Evolutionary conservation across 2,113 vertebrate genomes (phyloP), one percentile per base, ranked within the genome.

Genomic region (Onychostoma macrolepis): DNA sequence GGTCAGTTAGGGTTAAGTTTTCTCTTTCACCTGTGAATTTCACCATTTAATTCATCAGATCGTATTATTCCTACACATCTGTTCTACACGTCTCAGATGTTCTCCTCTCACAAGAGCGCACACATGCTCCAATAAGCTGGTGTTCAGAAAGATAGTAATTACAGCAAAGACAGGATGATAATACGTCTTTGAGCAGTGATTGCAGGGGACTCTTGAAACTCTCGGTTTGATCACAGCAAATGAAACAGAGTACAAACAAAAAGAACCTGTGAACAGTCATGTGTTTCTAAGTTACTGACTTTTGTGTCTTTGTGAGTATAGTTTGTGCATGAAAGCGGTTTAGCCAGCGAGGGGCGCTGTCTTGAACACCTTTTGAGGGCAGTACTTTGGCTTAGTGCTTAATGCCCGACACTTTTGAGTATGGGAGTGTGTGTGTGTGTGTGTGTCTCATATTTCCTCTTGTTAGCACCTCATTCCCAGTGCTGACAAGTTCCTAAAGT

Each of bases 81-180:
- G 80, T 82, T 43, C 61, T 12, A 30, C 43, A 28, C 26, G 4
- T 77, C 78, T 38, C 78, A 61, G 6, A 58, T 24, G 10, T 4
- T 41, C 71, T 72, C 3, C 28, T 83, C 28, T 36, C 48, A 56
- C 21, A n/a, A 38, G 33, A 36, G 30, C 1, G 2, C 30, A 80
- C 56, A n/a, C 2, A 77, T 48, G n/a, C 33, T 80, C 12, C 19
- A 26, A 21, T 26, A 41, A 74, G 13, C 30, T 53, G 28, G 82
- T 58, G 45, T 58, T 84, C 67, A 36, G 69, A n/a, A 53, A 33
- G 41, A 74, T 41, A 38, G 69, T 53, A 84, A 84, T 84, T 84
- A 84, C 24, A 74, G 65, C 67, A 38, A 74, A 56, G 69, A 21
- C 82, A 84, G 48, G 50, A 84, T 84, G 69, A 84, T 84, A 84